Base-by-base conservation (phyloP, 1,140 invertebrate species). In the Eueides isabella region DNA sequence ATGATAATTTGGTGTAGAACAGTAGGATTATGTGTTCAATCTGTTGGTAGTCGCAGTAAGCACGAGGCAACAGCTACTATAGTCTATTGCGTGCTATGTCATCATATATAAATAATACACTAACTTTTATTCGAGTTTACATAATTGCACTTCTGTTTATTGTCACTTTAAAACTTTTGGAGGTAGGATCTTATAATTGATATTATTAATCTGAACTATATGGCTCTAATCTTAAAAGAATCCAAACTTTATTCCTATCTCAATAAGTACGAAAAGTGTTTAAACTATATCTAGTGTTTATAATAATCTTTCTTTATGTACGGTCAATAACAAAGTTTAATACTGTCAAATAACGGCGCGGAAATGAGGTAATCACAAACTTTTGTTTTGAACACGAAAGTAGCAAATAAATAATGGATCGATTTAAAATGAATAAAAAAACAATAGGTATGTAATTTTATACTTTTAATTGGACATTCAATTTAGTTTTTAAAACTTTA, bases 21-120 rank as follows among this genome's bases (percentile, higher is more conserved):
- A 82, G 79, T 87, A 79, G 82, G 82, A 87, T 85, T 83, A 84
- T 84, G 79, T 85, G 83, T 86, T 80, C 82, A 85, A 84, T 82
- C 81, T 83, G 82, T 79, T 84, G 73, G 48, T 75, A 85, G 71
- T 84, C 75, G 75, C 69, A 76, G 78, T 74, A 78, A 80, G 74
- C 80, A 82, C 76, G 76, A 78, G 79, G 74, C 75, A 55, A 67
- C 68, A 67, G 61, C 66, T 48, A 68, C 70, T 31, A 61, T 75
- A 11, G 63, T 33, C 65, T 65, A 63, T 65, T 71, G 67, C 65
- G 75, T 71, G 67, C 55, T 71, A 65, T 76, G 71, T 74, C 61
- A 72, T 69, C 66, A 38, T 30, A 63, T 61, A 70, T 72, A 70
- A 77, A 65, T 70, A 71, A 16, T 44, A 61, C 28, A 38, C 33